Conservation (phyloP, 2,797 vertebrate genomes). For the Lacerta agilis region DNA sequence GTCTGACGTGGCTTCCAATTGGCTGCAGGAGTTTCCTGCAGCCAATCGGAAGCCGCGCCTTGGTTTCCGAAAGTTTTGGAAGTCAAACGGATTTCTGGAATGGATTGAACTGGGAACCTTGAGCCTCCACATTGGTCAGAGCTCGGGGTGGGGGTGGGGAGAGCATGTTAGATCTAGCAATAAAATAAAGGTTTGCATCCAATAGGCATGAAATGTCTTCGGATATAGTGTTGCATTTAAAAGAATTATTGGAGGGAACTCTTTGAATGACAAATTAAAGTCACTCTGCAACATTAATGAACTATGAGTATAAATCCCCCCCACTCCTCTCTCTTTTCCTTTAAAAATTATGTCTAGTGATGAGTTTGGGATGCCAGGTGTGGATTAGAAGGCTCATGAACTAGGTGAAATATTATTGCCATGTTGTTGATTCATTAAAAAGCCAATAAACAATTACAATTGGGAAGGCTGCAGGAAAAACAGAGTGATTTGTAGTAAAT, state of each 20-base stretch:
- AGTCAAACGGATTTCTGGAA: too few relatives aligned
- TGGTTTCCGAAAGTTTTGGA: too few relatives aligned
- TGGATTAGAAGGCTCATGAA: background rate
- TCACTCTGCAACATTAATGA: background rate
- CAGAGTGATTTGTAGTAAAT: background rate
- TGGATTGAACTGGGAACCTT: background rate
- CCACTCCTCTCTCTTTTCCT: background rate
- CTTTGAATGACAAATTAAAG: background rate
- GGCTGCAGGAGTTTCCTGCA: too few relatives aligned
- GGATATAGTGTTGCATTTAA: background rate
- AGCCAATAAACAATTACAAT: too few relatives aligned
- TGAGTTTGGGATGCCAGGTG: background rate
- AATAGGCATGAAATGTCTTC: background rate
- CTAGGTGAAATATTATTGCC: background rate
- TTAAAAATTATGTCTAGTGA: background rate
- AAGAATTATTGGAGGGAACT: background rate
- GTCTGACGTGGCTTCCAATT: too few relatives aligned
- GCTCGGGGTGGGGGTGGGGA: background rate
- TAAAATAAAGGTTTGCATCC: background rate
- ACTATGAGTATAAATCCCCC: background rate
- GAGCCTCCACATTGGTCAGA: background rate
- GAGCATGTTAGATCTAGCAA: background rate
- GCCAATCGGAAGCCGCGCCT: too few relatives aligned
- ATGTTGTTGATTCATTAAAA: background rate
- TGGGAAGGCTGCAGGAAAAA: background rate